A percentile compares a stretch with the other conserved stretches of the same genome.
phyloP scores from a whole-genome alignment of 2,888 invertebrate species.

The Heteropelma amictum region DNA sequence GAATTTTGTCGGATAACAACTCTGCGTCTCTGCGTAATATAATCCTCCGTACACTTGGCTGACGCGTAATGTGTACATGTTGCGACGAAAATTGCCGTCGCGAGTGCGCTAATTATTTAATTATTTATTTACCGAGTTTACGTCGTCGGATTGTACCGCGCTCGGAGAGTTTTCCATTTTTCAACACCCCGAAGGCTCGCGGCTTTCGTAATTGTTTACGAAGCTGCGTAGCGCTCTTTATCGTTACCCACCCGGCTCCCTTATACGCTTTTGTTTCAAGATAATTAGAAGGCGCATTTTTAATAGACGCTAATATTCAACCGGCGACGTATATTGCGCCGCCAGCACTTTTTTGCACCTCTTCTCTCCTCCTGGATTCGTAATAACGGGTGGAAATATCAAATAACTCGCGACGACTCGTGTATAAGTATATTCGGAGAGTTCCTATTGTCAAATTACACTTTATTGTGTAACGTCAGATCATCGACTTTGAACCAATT shows the following conservation, averaged over 20 bases:
- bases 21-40: constrained; percentile 7
- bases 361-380: background rate
- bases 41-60: constrained; percentile 7
- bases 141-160: constrained; percentile 65
- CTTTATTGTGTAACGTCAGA: no score
- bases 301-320: constrained; percentile 43
- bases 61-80: background rate
- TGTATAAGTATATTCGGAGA: no score
- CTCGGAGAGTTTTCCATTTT: constrained; percentile 66
- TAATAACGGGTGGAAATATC: background rate
- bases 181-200: constrained; percentile 62
- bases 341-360: background rate
- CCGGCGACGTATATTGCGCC: constrained; percentile 23
- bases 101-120: constrained; percentile 69
- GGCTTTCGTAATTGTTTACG: constrained; percentile 69
- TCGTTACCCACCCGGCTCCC: constrained; percentile 1
- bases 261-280: constrained; percentile 26
- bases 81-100: constrained; percentile 11
- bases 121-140: constrained; percentile 72
- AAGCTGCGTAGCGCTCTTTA: constrained; percentile 58
- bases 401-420: no score
- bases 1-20: constrained; percentile 21
- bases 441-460: no score
- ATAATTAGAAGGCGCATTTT: constrained; percentile 56
- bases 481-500: no score